These are phyloP conservation scores for Zoanthus solanderi DNA, from an alignment of 92 coral and sea anemone species.

Conservation along the genomic window DNA sequence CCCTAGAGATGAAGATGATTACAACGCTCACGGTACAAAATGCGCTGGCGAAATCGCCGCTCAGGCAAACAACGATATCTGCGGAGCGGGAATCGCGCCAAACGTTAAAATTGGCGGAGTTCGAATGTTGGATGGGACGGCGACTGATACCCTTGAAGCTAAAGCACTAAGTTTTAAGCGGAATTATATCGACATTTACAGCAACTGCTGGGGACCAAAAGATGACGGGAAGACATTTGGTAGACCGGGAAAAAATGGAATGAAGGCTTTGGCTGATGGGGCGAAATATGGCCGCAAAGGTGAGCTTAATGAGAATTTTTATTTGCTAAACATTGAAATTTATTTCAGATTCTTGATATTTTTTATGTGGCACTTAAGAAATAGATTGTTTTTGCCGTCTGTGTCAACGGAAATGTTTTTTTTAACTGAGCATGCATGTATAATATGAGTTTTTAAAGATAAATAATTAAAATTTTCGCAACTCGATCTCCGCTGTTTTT, in stretches of 20 bases:
- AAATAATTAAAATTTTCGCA: neutral
- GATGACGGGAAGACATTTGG: constrained; percentile 98
- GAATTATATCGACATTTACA: constrained; percentile 93
- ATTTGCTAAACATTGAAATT: neutral
- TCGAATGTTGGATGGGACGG: constrained; percentile 96
- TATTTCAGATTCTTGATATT: constrained; percentile 9
- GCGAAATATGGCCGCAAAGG: constrained; percentile 94
- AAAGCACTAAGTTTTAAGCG: constrained; percentile 79
- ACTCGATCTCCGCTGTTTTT: neutral
- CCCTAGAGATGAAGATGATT: constrained; percentile 88
- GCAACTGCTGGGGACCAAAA: constrained; percentile 99
- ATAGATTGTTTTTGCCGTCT: neutral
- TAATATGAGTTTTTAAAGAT: neutral
- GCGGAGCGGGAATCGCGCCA: constrained; percentile 97
- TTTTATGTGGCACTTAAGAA: constrained; percentile 15
- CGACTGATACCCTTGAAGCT: constrained; percentile 92
- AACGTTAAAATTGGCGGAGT: constrained; percentile 91
- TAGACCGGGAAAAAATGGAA: constrained; percentile 90
- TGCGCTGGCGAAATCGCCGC: constrained; percentile 98
- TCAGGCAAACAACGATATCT: constrained; percentile 83
- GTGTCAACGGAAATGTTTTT: neutral
- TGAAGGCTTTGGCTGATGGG: constrained; percentile 81
- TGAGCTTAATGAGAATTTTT: constrained; percentile 37
- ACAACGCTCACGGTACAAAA: constrained; percentile 98
- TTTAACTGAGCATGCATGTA: neutral